Base-by-base conservation (phyloP, 92 coral and sea anemone genomes). In the Nematostella vectensis region DNA sequence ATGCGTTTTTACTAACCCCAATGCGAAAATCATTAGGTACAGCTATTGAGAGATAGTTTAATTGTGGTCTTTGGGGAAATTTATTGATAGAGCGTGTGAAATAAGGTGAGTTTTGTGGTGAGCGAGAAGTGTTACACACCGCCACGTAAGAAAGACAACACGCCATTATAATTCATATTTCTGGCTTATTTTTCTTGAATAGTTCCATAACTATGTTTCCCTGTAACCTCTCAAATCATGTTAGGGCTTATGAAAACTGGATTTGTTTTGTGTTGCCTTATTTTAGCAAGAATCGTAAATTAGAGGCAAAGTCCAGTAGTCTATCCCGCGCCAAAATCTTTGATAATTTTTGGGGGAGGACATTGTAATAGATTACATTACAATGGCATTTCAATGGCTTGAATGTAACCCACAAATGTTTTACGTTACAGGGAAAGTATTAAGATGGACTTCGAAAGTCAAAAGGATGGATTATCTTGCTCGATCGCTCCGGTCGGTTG, bases 401-500 rank as follows among this genome's bases (percentile, higher is more conserved):
- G n/a, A n/a, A n/a, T n/a, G n/a, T n/a, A n/a, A n/a, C n/a, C 40
- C 15, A 15, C 6, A 33, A 33, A 15, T 33, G 8, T 33, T 33
- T 6, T 6, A 33, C 15, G 15, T 33, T 33, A 33, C 40, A 33
- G 40, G 40, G 15, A 33, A 33, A 33, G 6, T 33, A 15, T 33
- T 15, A 33, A 33, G 8, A 33, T 33, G 40, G 40, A 33, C 8
- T 33, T 15, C 15, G 40, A 15, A 33, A 33, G 40, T 15, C 15
- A 15, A 6, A 33, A 33, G 15, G 40, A 33, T 33, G 40, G 40
- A 15, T 15, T 33, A 33, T 33, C 15, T 33, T 6, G 40, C 11
- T 12, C 49, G 30, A 20, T 59, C 26, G 65, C 61, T 43, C 70
- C 75, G 11, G 75, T 57, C 18, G 56, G 43, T 42, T 78, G 75